Evolutionary conservation across 2,797 vertebrate species (phyloP).

Genomic region (Malurus leucopterus): DNA sequence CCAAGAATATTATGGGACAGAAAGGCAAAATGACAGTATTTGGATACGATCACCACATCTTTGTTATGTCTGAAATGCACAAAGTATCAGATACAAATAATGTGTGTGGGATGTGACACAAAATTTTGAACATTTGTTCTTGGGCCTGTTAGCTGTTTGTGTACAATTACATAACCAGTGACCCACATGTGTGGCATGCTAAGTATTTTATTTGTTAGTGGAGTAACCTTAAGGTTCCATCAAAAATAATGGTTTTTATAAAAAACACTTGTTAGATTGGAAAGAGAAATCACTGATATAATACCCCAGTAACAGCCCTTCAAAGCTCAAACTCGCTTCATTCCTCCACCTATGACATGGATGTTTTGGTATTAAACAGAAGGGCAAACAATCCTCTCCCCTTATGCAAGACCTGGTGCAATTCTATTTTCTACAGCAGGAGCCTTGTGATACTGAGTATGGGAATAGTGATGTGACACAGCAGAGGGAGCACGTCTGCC

Average conservation of each 20-base stretch:
- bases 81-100: conserved; percentile 30
- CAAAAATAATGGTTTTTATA: neutral
- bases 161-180: conserved; percentile 33
- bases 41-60: conserved; percentile 30
- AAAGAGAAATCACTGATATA: neutral
- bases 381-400: neutral
- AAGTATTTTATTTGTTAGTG: conserved; percentile 14
- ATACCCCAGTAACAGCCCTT: neutral
- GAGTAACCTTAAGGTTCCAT: neutral
- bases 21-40: conserved; percentile 15
- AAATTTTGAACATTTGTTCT: conserved; percentile 26
- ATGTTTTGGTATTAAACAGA: neutral
- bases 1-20: conserved; percentile 30
- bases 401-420: neutral
- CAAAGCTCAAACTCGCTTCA: neutral
- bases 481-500: neutral
- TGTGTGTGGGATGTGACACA: conserved; percentile 24
- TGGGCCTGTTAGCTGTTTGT: conserved; percentile 26
- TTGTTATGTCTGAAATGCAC: conserved; percentile 33
- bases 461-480: neutral
- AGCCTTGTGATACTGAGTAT: neutral
- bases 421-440: neutral
- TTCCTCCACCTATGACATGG: neutral
- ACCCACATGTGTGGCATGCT: conserved; percentile 4
- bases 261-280: neutral